Evolutionary conservation across 2,888 invertebrate genomes (phyloP).

Genomic region (Tethea ocularis): DNA sequence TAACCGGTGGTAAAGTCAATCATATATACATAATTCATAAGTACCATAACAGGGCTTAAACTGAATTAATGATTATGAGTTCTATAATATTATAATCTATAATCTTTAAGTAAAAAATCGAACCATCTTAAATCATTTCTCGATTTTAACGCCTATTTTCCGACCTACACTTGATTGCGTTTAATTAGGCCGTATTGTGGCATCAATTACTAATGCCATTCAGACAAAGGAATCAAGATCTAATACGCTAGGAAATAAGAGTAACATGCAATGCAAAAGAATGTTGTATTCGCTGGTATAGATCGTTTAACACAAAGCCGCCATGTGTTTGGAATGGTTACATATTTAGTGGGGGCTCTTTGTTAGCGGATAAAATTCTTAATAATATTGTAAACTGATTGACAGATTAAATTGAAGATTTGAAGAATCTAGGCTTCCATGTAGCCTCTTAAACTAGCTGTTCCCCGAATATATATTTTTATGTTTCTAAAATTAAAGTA

Average conservation of each 20-base stretch:
- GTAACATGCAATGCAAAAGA: conserved; percentile 14
- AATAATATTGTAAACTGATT: too few species aligned
- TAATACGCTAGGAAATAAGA: conserved; percentile 16
- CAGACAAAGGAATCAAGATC: conserved; percentile 13
- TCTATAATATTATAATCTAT: too few species aligned
- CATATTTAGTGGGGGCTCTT: conserved; percentile 27
- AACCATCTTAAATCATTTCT: neutral
- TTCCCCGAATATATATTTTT: too few species aligned
- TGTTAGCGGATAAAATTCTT: conserved; percentile 27
- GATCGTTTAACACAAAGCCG: conserved; percentile 48
- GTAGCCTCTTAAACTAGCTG: too few species aligned
- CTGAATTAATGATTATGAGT: too few species aligned
- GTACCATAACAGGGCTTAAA: too few species aligned
- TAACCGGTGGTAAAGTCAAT: too few species aligned
- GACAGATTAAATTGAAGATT: too few species aligned
- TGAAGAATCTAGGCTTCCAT: too few species aligned
- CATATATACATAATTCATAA: too few species aligned
- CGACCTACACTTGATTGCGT: neutral
- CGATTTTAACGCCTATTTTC: neutral
- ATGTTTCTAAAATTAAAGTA: too few species aligned
- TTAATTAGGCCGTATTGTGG: conserved; percentile 18
- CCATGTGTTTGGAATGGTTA: conserved; percentile 54
- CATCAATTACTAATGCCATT: neutral
- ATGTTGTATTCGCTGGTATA: conserved; percentile 24
- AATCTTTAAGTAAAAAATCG: neutral